phyloP scores from a whole-genome alignment of 2,113 vertebrate genomes.

The Lipotes vexillifer region DNA sequence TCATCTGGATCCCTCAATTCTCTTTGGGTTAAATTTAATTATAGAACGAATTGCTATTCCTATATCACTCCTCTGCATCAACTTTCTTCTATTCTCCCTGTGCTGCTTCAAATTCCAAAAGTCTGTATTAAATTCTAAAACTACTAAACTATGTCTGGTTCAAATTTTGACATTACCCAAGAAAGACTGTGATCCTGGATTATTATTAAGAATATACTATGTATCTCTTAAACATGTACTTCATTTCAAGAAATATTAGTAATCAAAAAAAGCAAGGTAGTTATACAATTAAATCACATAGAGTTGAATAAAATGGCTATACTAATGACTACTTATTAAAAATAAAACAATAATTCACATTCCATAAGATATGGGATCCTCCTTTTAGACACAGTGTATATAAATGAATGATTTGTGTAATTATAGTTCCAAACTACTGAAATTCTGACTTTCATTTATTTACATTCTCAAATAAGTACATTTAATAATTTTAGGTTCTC shows the following conservation, averaged over 20 bases:
- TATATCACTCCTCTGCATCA: not conserved
- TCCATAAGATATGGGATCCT: not conserved
- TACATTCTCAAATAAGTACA: not conserved
- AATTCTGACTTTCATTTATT: not conserved
- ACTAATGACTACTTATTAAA: not conserved
- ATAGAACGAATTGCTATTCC: not conserved
- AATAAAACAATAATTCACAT: not conserved
- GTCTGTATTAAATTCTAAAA: not conserved
- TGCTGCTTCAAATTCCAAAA: not conserved
- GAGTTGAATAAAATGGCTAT: not conserved
- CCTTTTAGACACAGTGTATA: not conserved
- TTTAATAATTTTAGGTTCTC: not conserved
- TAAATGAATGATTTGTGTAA: not conserved
- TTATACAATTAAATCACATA: not conserved
- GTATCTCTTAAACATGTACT: not conserved
- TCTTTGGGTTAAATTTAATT: conserved; percentile 22
- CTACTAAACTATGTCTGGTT: not conserved
- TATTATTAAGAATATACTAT: not conserved
- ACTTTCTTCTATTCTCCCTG: not conserved
- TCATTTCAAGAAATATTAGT: not conserved
- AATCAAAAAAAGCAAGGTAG: not conserved
- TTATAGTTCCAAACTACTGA: not conserved
- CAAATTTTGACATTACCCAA: not conserved
- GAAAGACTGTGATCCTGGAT: not conserved
- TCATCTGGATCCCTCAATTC: not conserved